These are phyloP conservation scores for Ephialtes manifestator DNA, from an alignment of 2,888 invertebrate genomes.

Conservation along the genomic window DNA sequence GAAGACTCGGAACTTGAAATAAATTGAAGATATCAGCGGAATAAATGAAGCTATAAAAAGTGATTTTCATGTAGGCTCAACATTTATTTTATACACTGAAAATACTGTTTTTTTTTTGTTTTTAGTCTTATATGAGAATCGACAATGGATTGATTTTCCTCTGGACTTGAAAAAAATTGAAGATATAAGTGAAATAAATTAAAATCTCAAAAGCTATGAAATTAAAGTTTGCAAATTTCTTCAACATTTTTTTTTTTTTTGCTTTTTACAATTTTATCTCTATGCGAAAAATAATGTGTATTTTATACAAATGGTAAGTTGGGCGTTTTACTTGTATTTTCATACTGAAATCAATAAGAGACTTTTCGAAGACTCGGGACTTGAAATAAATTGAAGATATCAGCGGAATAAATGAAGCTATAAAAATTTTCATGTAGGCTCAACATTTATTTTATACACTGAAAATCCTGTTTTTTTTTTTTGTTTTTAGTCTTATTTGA, in stretches of 20 bases:
- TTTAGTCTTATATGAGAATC: background rate
- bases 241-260: no score
- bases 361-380: no score
- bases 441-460: background rate
- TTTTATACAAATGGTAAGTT: no score
- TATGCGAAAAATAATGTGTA: no score
- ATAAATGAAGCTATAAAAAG: background rate
- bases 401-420: background rate
- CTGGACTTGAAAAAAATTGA: background rate
- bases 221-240: no score
- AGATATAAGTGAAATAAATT: background rate
- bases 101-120: background rate
- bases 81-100: background rate
- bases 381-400: constrained; percentile 1
- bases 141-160: background rate
- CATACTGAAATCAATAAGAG: no score
- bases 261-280: no score
- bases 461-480: no score
- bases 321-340: no score
- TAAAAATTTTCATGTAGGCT: background rate
- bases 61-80: background rate
- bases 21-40: background rate
- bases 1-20: no score
- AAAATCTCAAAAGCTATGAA: background rate
- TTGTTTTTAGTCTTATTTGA: no score